Conservation (phyloP, 2,888 invertebrate genomes). For the Habroteleia sp. region DNA sequence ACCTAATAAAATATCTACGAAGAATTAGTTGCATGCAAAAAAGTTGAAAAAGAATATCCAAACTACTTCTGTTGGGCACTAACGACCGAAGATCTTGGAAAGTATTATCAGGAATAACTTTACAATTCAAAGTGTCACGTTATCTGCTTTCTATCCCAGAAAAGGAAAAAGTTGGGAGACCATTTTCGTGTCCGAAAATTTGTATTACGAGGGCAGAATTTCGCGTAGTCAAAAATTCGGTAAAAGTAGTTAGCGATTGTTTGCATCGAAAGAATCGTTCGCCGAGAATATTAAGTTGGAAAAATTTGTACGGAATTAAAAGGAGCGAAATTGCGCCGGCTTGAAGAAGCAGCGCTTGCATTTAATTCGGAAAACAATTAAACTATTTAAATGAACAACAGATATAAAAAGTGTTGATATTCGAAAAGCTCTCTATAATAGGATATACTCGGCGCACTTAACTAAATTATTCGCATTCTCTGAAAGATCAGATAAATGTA, state of each 20-base stretch:
- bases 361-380: slow-evolving; percentile 3
- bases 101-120: background rate
- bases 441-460: background rate
- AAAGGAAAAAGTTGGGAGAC: too few species aligned
- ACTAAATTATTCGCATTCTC: background rate
- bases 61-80: too few species aligned
- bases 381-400: background rate
- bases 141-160: too few species aligned
- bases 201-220: too few species aligned
- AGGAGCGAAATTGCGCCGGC: background rate
- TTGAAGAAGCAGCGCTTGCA: background rate
- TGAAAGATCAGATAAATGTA: background rate
- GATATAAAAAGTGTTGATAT: background rate
- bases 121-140: too few species aligned
- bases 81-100: too few species aligned
- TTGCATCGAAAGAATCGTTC: background rate
- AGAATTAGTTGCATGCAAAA: slow-evolving; percentile 27
- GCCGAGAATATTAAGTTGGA: slow-evolving; percentile 10
- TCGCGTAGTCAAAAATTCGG: too few species aligned
- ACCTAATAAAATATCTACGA: slow-evolving; percentile 41
- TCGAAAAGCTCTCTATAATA: background rate
- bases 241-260: slow-evolving; percentile 20
- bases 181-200: too few species aligned
- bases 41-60: background rate
- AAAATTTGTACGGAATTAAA: slow-evolving; percentile 12